A percentile compares a stretch with the other conserved stretches of the same genome.
Evolutionary conservation across 2,888 invertebrate genomes (phyloP).

Genomic region (Melanchra persicariae): DNA sequence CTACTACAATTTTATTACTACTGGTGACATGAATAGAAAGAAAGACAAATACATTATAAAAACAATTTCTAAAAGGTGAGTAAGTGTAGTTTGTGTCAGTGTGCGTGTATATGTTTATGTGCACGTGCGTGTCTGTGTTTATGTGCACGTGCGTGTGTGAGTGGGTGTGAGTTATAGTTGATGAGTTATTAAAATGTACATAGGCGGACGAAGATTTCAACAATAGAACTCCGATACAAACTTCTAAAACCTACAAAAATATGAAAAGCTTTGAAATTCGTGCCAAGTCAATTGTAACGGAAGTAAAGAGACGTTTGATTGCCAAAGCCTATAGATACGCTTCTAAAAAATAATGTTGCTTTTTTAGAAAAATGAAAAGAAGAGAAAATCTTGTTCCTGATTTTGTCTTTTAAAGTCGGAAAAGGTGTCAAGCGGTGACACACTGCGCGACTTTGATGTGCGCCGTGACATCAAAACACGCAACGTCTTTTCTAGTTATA

Average conservation of each 20-base stretch:
- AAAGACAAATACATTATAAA: too few species aligned
- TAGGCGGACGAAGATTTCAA: neutral
- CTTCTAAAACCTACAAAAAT: conserved; percentile 12
- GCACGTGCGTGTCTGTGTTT: too few species aligned
- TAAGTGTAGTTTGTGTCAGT: too few species aligned
- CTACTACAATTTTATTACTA: too few species aligned
- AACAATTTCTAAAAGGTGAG: too few species aligned
- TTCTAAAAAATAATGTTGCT: conserved; percentile 26
- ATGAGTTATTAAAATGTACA: too few species aligned
- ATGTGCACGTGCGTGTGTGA: too few species aligned
- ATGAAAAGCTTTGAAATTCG: conserved; percentile 1
- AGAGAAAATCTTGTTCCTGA: conserved; percentile 3
- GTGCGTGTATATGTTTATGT: too few species aligned
- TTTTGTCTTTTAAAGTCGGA: conserved; percentile 50
- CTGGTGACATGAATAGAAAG: too few species aligned
- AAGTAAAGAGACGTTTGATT: conserved; percentile 36
- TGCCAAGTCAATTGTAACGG: conserved; percentile 22
- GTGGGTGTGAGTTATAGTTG: too few species aligned
- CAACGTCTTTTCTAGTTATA: conserved; percentile 14
- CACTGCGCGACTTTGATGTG: conserved; percentile 46
- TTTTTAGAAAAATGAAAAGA: conserved; percentile 27
- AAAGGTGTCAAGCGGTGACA: conserved; percentile 61
- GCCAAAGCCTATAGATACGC: conserved; percentile 7
- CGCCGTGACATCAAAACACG: conserved; percentile 23
- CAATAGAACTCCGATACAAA: neutral